A percentile compares a stretch with the other conserved stretches of the same genome.
phyloP scores from a whole-genome alignment of 92 coral and sea anemone species.

The Bergia sp. region DNA sequence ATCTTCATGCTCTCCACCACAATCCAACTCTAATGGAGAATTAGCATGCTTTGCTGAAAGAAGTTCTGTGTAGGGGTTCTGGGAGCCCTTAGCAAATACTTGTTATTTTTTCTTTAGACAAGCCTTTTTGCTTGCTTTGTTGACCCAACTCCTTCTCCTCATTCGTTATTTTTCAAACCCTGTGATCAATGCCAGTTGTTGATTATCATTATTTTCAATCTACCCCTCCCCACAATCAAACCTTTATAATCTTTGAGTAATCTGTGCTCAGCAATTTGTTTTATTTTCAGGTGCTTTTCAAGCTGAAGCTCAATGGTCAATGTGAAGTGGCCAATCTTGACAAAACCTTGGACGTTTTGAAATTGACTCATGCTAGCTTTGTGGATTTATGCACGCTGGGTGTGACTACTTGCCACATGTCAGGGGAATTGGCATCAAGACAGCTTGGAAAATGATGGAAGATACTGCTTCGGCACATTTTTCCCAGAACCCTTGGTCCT shows the following conservation, averaged over 20 bases:
- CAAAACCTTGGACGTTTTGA: slow-evolving; percentile 28
- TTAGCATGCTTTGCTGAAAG: too few relatives aligned
- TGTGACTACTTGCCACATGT: slow-evolving; percentile 49
- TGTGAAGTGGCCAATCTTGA: slow-evolving; percentile 40
- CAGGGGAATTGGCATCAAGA: slow-evolving; percentile 42
- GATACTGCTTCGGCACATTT: not conserved
- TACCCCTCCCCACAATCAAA: too few relatives aligned
- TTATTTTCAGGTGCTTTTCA: slow-evolving; percentile 49
- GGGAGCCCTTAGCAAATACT: not conserved
- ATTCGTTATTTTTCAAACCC: too few relatives aligned
- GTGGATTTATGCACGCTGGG: slow-evolving; percentile 52
- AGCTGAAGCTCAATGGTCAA: slow-evolving; percentile 43
- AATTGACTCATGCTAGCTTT: slow-evolving; percentile 28
- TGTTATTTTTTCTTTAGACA: too few relatives aligned
- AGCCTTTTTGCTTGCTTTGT: too few relatives aligned
- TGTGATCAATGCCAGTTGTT: too few relatives aligned
- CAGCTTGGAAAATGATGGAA: slow-evolving; percentile 24
- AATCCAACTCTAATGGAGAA: too few relatives aligned
- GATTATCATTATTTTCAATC: too few relatives aligned
- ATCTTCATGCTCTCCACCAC: too few relatives aligned
- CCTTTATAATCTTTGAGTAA: not conserved
- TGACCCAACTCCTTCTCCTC: too few relatives aligned
- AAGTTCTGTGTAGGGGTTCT: too few relatives aligned
- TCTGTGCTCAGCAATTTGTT: not conserved
- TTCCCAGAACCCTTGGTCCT: too few relatives aligned